Conservation (phyloP, 2,888 invertebrate genomes). For the Ornithoptera priamus region DNA sequence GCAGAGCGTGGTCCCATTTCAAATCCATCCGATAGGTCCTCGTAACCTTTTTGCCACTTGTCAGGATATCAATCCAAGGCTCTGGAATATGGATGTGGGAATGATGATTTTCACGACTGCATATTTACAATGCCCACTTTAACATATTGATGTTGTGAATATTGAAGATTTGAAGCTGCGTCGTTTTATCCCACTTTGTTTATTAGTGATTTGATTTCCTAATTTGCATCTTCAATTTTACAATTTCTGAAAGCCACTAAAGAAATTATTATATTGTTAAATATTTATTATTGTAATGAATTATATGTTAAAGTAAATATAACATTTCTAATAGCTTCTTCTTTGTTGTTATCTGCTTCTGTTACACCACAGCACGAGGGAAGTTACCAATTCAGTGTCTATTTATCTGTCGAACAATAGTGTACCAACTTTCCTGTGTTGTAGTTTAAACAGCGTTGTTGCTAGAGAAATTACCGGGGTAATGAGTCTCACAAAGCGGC, state of each 20-base stretch:
- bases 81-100: neutral
- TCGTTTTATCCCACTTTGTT: neutral
- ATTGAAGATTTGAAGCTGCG: too few relatives aligned
- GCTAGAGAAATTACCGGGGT: too few relatives aligned
- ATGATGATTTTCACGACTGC: neutral
- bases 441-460: too few relatives aligned
- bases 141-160: neutral
- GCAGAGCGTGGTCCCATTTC: conserved; percentile 8
- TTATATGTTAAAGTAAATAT: too few relatives aligned
- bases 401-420: too few relatives aligned
- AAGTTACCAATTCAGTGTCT: too few relatives aligned
- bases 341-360: neutral
- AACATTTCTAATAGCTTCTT: neutral
- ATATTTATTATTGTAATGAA: too few relatives aligned
- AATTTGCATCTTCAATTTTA: neutral
- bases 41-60: conserved; percentile 15
- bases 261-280: too few relatives aligned
- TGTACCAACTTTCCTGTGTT: too few relatives aligned
- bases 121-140: neutral
- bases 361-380: too few relatives aligned
- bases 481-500: too few relatives aligned
- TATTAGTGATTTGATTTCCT: neutral
- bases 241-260: too few relatives aligned
- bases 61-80: conserved; percentile 9
- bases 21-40: neutral